Conservation (phyloP, 2,888 invertebrate species). For the Catocala sponsa region DNA sequence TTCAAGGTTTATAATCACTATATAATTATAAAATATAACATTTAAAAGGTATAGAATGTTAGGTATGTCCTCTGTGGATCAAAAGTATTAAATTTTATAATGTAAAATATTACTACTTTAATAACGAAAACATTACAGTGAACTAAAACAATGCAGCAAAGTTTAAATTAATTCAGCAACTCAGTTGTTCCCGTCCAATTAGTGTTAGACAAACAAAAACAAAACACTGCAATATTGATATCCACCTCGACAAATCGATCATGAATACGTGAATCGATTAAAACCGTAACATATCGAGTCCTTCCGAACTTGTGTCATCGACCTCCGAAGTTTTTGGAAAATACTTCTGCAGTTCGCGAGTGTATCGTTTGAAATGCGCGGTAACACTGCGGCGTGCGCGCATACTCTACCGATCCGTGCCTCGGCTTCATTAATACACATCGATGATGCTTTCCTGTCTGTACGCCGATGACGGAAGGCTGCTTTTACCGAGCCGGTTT, state of each 20-base stretch:
- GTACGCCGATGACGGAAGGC: conserved; percentile 80
- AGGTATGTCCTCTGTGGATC: too few species aligned
- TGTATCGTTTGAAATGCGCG: conserved; percentile 76
- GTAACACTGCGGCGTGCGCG: conserved; percentile 76
- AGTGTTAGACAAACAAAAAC: conserved; percentile 39
- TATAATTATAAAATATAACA: too few species aligned
- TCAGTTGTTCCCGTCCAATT: conserved; percentile 22
- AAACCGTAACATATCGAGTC: conserved; percentile 49
- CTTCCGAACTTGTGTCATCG: conserved; percentile 63
- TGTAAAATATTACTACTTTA: not conserved
- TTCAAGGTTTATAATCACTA: too few species aligned
- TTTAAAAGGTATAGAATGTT: too few species aligned
- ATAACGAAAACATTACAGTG: conserved; percentile 29
- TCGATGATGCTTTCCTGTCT: conserved; percentile 83
- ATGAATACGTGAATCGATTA: conserved; percentile 51
- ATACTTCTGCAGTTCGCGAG: conserved; percentile 65
- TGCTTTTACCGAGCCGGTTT: conserved; percentile 84
- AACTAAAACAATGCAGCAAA: conserved; percentile 21
- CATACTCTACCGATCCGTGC: conserved; percentile 71
- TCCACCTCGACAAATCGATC: conserved; percentile 51
- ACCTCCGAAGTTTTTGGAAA: conserved; percentile 62
- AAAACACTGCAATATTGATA: conserved; percentile 47
- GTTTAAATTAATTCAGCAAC: conserved; percentile 25
- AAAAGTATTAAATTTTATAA: too few species aligned
- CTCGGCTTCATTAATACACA: conserved; percentile 81